Evolutionary conservation across 2,888 invertebrate genomes (phyloP).

Genomic region (Callosobruchus maculatus): DNA sequence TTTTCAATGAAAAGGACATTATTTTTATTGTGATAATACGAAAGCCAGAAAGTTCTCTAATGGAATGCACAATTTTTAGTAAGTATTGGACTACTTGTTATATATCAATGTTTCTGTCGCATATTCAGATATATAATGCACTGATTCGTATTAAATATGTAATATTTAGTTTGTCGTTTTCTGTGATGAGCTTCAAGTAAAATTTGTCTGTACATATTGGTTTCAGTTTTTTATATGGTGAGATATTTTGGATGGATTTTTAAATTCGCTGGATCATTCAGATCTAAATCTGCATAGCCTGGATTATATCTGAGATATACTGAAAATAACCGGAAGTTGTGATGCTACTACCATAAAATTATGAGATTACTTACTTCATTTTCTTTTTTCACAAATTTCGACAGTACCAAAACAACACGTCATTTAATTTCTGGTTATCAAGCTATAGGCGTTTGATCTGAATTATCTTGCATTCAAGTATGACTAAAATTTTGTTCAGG

Average conservation of each 20-base stretch:
- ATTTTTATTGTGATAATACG: background rate
- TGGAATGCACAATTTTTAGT: background rate
- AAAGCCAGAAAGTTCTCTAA: background rate
- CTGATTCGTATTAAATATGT: constrained; percentile 47
- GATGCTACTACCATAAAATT: too few relatives aligned
- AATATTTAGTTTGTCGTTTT: constrained; percentile 49
- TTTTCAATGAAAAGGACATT: too few relatives aligned
- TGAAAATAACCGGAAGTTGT: too few relatives aligned
- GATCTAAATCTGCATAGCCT: background rate
- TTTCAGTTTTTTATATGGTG: constrained; percentile 35
- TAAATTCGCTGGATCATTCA: background rate
- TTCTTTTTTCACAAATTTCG: too few relatives aligned
- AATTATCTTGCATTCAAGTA: background rate
- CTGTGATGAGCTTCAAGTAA: constrained; percentile 50
- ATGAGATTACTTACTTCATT: too few relatives aligned
- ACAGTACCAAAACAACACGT: too few relatives aligned
- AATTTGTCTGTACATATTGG: constrained; percentile 46
- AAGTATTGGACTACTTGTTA: constrained; percentile 26
- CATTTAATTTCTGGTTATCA: too few relatives aligned
- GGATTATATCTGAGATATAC: too few relatives aligned
- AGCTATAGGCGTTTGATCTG: background rate
- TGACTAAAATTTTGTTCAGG: background rate
- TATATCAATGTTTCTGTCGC: constrained; percentile 47
- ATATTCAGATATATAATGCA: constrained; percentile 45
- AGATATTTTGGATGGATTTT: background rate